phyloP scores from a whole-genome alignment of 2,113 vertebrate species.

The Elgaria multicarinata region DNA sequence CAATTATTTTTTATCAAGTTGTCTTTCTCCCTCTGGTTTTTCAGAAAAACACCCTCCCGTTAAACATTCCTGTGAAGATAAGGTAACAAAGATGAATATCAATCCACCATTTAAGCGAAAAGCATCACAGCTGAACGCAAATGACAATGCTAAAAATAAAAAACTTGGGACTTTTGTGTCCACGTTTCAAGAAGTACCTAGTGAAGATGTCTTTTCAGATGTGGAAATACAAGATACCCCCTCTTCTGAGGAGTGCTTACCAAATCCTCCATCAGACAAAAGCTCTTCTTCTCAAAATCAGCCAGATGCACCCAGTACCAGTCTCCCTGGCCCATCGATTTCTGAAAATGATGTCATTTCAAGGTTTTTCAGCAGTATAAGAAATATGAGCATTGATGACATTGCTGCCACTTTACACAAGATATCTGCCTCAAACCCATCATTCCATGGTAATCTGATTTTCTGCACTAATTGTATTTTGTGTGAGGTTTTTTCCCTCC shows the following conservation, averaged over 20 bases:
- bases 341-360: slow-evolving; percentile 41
- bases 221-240: not conserved
- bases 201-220: not conserved
- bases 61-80: not conserved
- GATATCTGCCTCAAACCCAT: slow-evolving; percentile 67
- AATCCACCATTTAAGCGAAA: not conserved
- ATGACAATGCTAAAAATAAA: not conserved
- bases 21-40: slow-evolving; percentile 1
- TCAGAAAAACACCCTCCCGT: not conserved
- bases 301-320: slow-evolving; percentile 11
- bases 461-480: not conserved
- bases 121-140: too few species aligned
- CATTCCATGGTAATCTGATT: slow-evolving; percentile 66
- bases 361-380: slow-evolving; percentile 67
- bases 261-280: not conserved
- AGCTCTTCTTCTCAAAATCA: slow-evolving; percentile 23
- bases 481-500: too few species aligned
- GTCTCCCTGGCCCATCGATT: not conserved
- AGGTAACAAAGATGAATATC: slow-evolving; percentile 3
- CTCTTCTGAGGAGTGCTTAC: slow-evolving; percentile 32
- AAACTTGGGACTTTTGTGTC: not conserved
- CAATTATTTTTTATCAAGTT: slow-evolving; percentile 12
- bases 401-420: slow-evolving; percentile 61
- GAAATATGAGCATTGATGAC: slow-evolving; percentile 67
- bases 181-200: not conserved